Conservation (phyloP, 2,888 invertebrate genomes). For the Fragum sueziense region DNA sequence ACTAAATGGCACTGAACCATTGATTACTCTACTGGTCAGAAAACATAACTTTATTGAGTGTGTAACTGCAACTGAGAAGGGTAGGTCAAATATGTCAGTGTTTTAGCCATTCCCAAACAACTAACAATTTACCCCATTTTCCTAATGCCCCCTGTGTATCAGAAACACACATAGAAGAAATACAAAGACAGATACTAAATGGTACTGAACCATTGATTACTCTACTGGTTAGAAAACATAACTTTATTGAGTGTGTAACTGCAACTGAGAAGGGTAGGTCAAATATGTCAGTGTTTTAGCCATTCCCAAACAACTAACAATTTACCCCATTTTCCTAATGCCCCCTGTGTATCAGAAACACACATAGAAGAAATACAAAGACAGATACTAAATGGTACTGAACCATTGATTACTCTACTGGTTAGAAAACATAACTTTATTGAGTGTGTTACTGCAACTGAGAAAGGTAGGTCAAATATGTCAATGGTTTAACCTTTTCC, state of each 20-base stretch:
- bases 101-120: too few species aligned
- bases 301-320: too few species aligned
- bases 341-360: slow-evolving; percentile 49
- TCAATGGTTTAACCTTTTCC: neutral
- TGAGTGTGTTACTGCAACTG: slow-evolving; percentile 46
- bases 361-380: slow-evolving; percentile 67
- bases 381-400: slow-evolving; percentile 69
- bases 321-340: slow-evolving; percentile 65
- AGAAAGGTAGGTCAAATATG: slow-evolving; percentile 56
- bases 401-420: slow-evolving; percentile 66
- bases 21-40: slow-evolving; percentile 63
- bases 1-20: slow-evolving; percentile 68
- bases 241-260: slow-evolving; percentile 63
- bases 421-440: slow-evolving; percentile 65
- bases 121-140: slow-evolving; percentile 66
- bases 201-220: slow-evolving; percentile 68
- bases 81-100: too few species aligned
- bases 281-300: too few species aligned
- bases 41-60: slow-evolving; percentile 63
- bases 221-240: slow-evolving; percentile 62
- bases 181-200: slow-evolving; percentile 68
- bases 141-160: slow-evolving; percentile 56
- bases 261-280: slow-evolving; percentile 48
- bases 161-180: slow-evolving; percentile 61
- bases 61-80: slow-evolving; percentile 47